Base-by-base conservation (phyloP, 2,888 invertebrate species). In the Meliscaeva auricollis region DNA sequence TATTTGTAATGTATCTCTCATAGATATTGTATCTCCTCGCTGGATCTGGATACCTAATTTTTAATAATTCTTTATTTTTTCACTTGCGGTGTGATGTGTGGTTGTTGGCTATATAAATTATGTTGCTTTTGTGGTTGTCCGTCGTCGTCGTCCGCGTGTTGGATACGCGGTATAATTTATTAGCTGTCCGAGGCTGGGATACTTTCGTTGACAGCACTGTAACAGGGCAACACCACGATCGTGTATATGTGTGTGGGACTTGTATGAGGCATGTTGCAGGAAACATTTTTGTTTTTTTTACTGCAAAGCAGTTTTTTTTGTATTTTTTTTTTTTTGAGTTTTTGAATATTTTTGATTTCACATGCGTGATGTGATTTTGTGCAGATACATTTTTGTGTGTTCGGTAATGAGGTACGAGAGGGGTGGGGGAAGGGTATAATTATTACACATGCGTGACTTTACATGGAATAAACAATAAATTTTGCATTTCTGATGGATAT, bases 121-220 rank as follows among this genome's bases (percentile, higher is more conserved):
- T 52, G 26, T 64, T 32, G 58, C 20, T 52, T 75, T 72, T 81
- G 81, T 60, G 70, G 76, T 68, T 78, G 80, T 68, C 84, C 38
- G 38, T 38, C 38, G 3, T 2, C 26, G 75, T 66, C 73, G 80
- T 62, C 84, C 69, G 56, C 74, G 54, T 56, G 54, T 69, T 75
- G 66, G n/a, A n/a, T 64, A 66, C 26, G 70, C 73, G 81, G 41
- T 60, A 50, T 85, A 64, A 85, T 81, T 85, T 85, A 85, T 85
- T 77, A 68, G 62, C 73, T 69, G 62, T 73, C 76, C 76, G 48
- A 68, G 58, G 9, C 13, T 20, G 72, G 56, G 69, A 75, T 32
- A 54, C 11, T 58, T 17, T 15, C 78, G 74, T 54, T 56, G 83
- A 44, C 79, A 64, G 44, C 48, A 26, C 13, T 48, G 48, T 35